Base-by-base conservation (phyloP, 2,888 invertebrate species). In the Serripes groenlandicus region DNA sequence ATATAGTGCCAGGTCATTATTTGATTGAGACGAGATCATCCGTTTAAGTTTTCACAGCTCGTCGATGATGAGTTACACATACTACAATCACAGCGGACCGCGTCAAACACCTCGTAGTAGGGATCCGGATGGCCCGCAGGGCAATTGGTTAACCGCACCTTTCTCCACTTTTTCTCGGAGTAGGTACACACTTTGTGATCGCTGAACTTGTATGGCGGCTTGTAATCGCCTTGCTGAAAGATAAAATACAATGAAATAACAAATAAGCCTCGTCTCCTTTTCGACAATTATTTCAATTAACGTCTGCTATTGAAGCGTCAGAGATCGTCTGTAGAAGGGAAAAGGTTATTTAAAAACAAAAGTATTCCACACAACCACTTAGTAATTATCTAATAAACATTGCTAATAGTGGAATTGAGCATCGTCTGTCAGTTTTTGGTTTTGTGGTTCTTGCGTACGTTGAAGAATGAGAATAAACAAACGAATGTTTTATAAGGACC, bases 181-280 rank as follows among this genome's bases (percentile, higher is more conserved):
- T 98, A 97, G 60, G 97, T 96, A 94, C 98, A 98, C 0, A 98
- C 98, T 0, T 97, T 97, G 94, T 98, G 98, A 90, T 96, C 96
- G 0, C 97, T 97, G 84, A 97, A 96, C 94, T 98, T 98, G 95
- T 96, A 98, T 0, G 98, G 98, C 93, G 98, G 97, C 93, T 97
- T 96, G 97, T 97, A 98, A 95, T 98, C 97, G 0, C 97, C 96
- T 88, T 97, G 96, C 97, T 97, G 93, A 1, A 94, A 93, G n/a
- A 70, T 30, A 60, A 37, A n/a, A n/a, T n/a, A n/a, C n/a, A n/a
- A n/a, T n/a, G n/a, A 15, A 32, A 60, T 1, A 60, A 56, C 56
- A 56, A 56, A 56, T 3, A 5, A 23, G 26, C 56, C 2, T 56
- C 23, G 5, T n/a, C n/a, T n/a, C n/a, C n/a, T n/a, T n/a, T n/a